Percentiles rank a stretch among this genome's conserved stretches.
phyloP scores from a whole-genome alignment of 2,888 invertebrate genomes.

The Sussaba pulchella region DNA sequence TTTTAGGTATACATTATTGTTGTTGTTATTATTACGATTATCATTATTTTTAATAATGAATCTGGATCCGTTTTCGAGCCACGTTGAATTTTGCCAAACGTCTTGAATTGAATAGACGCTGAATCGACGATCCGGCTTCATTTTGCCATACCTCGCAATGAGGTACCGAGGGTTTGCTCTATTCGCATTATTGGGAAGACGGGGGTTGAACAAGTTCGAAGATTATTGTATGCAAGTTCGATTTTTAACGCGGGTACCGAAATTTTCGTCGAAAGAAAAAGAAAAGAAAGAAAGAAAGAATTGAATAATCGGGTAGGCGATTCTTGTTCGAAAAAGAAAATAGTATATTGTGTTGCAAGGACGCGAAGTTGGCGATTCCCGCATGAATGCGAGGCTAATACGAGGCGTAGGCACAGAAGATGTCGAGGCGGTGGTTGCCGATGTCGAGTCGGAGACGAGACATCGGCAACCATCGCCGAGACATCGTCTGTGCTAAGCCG shows the following conservation, averaged over 20 bases:
- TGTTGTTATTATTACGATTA: too few relatives aligned
- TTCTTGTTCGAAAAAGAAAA: conserved; percentile 11
- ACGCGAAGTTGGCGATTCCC: too few relatives aligned
- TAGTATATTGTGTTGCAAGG: too few relatives aligned
- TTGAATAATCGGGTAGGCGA: not conserved
- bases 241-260: conserved; percentile 65
- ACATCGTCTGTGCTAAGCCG: too few relatives aligned
- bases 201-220: conserved; percentile 36
- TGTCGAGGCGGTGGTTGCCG: too few relatives aligned
- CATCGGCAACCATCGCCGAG: too few relatives aligned
- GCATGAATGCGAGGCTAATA: too few relatives aligned
- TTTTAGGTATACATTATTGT: conserved; percentile 8
- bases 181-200: conserved; percentile 15
- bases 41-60: conserved; percentile 6
- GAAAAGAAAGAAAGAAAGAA: conserved; percentile 1
- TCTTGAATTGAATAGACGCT: too few relatives aligned
- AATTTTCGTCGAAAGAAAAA: conserved; percentile 42
- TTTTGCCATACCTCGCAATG: conserved; percentile 40
- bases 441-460: too few relatives aligned
- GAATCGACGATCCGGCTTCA: conserved; percentile 30
- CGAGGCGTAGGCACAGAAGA: too few relatives aligned
- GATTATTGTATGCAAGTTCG: conserved; percentile 60
- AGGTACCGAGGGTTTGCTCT: conserved; percentile 47
- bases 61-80: conserved; percentile 30
- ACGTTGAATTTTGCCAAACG: too few relatives aligned